Conservation (phyloP, 2,797 vertebrate genomes). For the Sebastes itinus region DNA sequence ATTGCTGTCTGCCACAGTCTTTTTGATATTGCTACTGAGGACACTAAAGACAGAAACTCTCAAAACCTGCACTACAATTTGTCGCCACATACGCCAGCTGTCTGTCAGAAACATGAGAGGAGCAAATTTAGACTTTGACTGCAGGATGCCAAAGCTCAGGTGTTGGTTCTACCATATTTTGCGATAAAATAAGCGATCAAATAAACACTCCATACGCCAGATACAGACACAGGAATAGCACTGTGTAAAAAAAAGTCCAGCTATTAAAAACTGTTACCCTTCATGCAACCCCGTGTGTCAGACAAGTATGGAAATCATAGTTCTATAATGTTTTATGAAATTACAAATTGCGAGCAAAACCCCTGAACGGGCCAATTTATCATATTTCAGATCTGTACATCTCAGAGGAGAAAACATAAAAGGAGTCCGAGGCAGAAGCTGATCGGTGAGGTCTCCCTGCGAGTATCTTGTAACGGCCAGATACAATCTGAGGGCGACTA, state of each 20-base stretch:
- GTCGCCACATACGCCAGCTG: background rate
- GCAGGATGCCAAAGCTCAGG: background rate
- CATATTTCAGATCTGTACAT: conserved; percentile 16
- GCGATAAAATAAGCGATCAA: background rate
- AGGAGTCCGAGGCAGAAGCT: conserved; percentile 33
- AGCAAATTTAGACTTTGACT: background rate
- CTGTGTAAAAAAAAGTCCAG: background rate
- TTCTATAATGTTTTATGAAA: background rate
- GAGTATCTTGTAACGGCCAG: conserved; percentile 53
- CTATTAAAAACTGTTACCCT: background rate
- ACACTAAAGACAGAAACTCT: no score
- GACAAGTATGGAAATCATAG: background rate
- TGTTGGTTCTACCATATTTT: background rate
- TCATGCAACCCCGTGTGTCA: background rate
- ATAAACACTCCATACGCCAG: background rate
- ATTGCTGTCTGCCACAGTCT: no score
- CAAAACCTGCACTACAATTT: no score
- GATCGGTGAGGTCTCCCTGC: conserved; percentile 27
- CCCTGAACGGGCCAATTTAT: background rate
- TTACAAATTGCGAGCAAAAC: background rate
- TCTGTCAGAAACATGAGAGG: background rate
- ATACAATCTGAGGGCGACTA: conserved; percentile 51
- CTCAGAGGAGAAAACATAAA: conserved; percentile 1
- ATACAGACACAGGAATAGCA: background rate
- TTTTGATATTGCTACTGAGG: no score